Base-by-base conservation (phyloP, 2,888 invertebrate species). In the Neoascia interrupta region DNA sequence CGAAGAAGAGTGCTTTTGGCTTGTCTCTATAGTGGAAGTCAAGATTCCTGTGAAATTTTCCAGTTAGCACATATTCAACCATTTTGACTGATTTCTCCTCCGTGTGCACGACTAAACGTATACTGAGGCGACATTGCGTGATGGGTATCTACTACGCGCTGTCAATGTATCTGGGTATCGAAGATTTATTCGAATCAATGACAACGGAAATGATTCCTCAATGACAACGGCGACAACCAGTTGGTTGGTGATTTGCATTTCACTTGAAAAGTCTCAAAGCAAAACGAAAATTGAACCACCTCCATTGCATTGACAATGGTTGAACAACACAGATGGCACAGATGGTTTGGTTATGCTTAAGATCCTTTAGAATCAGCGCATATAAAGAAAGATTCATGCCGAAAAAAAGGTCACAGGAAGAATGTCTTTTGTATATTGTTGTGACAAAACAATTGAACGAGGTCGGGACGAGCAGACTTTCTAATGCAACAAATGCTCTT, bases 1-100 rank as follows among this genome's bases (percentile, higher is more conserved):
- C n/a, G n/a, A n/a, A n/a, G n/a, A n/a, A n/a, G n/a, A n/a, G n/a
- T n/a, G n/a, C n/a, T n/a, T n/a, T 41, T 43, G 53, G 49, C 11
- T 28, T 13, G 41, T 21, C 28, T 23, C 6, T n/a, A 31, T 31
- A n/a, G 31, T 28, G 31, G 37, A 16, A 28, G 41, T 43, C 34
- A 69, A 23, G 49, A 66, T 72, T 72, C 54, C 53, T 11, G 72
- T 53, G 72, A 79, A 79, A 66, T 47, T 34, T 66, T 66, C 10
- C 72, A 69, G 54, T 54, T 60, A 45, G 54, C 58, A 47, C 56
- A 70, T 60, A 53, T 56, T 36, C 43, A 70, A 58, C 21, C 51
- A 47, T 53, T n/a, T 72, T 70, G 72, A 79, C 60, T 53, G 64
- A 79, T 79, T 79, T 53, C 45, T 28, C n/a, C n/a, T n/a, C n/a